Evolutionary conservation across 2,888 invertebrate genomes (phyloP).

Genomic region (Geotrupes spiniger): DNA sequence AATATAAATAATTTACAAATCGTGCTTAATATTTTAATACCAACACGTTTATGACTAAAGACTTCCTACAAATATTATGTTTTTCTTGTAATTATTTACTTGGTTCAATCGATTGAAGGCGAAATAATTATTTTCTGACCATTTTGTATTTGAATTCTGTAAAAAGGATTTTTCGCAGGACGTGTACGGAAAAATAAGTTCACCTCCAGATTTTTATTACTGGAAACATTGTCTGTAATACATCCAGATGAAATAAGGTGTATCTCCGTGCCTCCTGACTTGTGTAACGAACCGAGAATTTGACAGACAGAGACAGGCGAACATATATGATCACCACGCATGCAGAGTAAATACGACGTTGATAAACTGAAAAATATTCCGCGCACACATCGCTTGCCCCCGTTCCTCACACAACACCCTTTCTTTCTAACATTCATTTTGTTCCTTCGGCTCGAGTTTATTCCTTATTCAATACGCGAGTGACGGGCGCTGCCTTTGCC

Average conservation of each 20-base stretch:
- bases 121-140: too few species aligned
- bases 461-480: constrained; percentile 33
- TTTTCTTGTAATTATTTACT: too few species aligned
- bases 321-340: constrained; percentile 29
- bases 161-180: too few species aligned
- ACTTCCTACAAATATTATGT: too few species aligned
- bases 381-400: constrained; percentile 33
- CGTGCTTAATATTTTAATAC: too few species aligned
- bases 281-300: constrained; percentile 44
- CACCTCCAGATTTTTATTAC: constrained; percentile 2
- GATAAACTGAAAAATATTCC: constrained; percentile 35
- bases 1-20: too few species aligned
- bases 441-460: constrained; percentile 29
- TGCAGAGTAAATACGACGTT: constrained; percentile 25
- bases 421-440: constrained; percentile 35
- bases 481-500: constrained; percentile 29
- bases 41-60: too few species aligned
- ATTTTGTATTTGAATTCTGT: too few species aligned
- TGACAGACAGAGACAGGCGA: constrained; percentile 34
- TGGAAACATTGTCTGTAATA: constrained; percentile 21
- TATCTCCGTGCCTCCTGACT: constrained; percentile 25
- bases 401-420: constrained; percentile 31
- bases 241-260: constrained; percentile 21
- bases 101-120: too few species aligned
- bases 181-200: not conserved